Base-by-base conservation (phyloP, 1,140 invertebrate genomes). In the Musca domestica region DNA sequence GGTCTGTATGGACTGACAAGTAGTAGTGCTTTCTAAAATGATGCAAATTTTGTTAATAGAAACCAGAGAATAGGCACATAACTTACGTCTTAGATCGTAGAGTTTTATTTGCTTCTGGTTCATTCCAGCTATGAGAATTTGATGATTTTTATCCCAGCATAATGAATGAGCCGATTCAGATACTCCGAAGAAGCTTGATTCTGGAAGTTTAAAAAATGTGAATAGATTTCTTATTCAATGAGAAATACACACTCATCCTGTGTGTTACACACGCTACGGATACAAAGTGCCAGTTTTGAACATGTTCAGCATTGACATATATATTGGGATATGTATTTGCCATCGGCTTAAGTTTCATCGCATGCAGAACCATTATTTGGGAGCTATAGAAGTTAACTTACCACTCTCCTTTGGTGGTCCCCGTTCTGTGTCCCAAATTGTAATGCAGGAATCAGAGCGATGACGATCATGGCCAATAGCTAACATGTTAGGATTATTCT, bases 21-120 rank as follows among this genome's bases (percentile, higher is more conserved):
- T 86, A 79, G 91, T 90, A 67, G 86, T 86, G 15, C 87, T 84
- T 84, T 94, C 92, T 92, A 71, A 10, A 81, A 75, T 15, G 69
- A 71, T 10, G 4, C 3, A 48, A 48, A 15, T n/a, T 3, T 51
- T 3, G 20, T 20, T 5, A 25, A 68, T 25, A 2, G 17, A 66
- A 12, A 51, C 14, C 2, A 30, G 30, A 58, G 27, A 9, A 17
- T 15, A 52, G 41, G 7, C 19, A 27, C 7, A 27, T 22, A 34
- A 74, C 67, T 79, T 84, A 96, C 95, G 94, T 89, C 95, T 86
- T 0, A 96, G 85, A 82, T 98, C 96, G 80, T 93, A 92, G n/a
- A 98, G 86, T 83, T 93, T 93, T 6, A 98, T 88, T 72, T 91
- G 88, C 74, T 96, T 96, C 70, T 91, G 89, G 83, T 94, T 96